These are phyloP conservation scores for Coregonus sp. DNA, from an alignment of 2,797 vertebrate species.

Conservation along the genomic window DNA sequence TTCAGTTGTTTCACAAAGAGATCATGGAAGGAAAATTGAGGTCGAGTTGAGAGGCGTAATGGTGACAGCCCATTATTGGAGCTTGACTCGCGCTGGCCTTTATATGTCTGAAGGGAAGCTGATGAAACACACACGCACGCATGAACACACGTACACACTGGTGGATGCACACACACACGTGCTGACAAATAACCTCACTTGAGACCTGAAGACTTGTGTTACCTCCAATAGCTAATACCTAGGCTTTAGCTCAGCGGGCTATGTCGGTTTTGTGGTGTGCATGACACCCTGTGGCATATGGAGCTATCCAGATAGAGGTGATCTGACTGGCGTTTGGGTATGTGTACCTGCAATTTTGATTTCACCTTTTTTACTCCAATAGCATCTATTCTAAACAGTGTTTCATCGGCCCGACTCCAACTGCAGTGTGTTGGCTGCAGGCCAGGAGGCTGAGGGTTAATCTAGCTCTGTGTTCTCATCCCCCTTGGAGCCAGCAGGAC, in stretches of 20 bases:
- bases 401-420: neutral
- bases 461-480: neutral
- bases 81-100: neutral
- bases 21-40: neutral
- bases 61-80: neutral
- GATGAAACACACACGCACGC: neutral
- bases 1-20: neutral
- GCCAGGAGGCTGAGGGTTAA: neutral
- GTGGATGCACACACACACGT: neutral
- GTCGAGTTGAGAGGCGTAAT: neutral
- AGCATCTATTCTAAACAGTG: neutral
- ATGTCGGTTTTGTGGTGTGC: neutral
- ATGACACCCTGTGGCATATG: neutral
- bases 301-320: neutral
- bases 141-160: neutral
- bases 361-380: no score
- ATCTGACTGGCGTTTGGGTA: neutral
- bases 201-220: neutral
- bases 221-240: neutral
- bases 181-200: neutral
- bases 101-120: neutral
- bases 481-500: neutral
- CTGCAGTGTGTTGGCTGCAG: neutral
- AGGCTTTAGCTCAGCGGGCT: neutral
- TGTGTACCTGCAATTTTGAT: neutral